phyloP scores from a whole-genome alignment of 2,797 vertebrate species.

The Spheniscus humboldti region DNA sequence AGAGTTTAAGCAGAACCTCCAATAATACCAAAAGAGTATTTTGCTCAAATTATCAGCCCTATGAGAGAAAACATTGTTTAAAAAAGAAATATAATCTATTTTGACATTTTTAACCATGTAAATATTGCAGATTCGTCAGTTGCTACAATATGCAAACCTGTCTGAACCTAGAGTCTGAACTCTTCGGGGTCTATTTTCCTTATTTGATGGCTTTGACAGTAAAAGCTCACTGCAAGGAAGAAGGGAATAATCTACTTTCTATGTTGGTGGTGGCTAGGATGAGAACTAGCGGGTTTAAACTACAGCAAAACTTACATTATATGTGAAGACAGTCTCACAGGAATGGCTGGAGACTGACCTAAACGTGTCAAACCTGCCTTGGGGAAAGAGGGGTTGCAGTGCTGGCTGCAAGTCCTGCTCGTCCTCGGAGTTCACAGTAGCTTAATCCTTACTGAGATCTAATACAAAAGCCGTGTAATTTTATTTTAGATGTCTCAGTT shows the following conservation, averaged over 20 bases:
- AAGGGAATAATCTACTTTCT: not conserved
- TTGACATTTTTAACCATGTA: not conserved
- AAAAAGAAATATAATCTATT: not conserved
- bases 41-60: not conserved
- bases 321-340: not conserved
- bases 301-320: not conserved
- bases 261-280: not conserved
- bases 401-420: not conserved
- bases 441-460: not conserved
- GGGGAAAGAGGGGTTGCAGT: not conserved
- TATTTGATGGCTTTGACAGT: not conserved
- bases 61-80: not conserved
- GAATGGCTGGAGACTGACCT: not conserved
- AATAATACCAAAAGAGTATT: not conserved
- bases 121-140: not conserved
- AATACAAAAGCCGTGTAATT: not conserved
- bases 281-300: not conserved
- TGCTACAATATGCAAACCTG: not conserved
- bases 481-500: not conserved
- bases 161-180: not conserved
- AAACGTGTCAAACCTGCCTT: constrained; percentile 5
- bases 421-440: not conserved
- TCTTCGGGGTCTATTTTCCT: not conserved
- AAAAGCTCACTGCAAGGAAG: not conserved
- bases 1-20: not conserved